phyloP scores from a whole-genome alignment of 2,797 vertebrate species.

The Pachyuromys duprasi region DNA sequence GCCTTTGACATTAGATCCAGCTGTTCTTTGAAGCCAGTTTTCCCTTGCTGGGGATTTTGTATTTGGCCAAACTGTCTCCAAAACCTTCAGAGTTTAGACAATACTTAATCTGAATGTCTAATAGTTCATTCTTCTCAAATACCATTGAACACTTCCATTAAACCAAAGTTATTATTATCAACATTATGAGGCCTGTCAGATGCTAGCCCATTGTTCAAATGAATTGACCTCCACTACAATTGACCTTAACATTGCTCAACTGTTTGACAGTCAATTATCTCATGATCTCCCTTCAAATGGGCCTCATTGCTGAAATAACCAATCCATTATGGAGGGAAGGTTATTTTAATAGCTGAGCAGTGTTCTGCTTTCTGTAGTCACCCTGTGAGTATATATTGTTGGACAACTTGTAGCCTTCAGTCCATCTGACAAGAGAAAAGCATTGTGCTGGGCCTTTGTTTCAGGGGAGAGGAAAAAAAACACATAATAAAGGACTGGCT shows the following conservation, averaged over 20 bases:
- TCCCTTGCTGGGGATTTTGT: constrained; percentile 70
- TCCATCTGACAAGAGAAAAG: constrained; percentile 61
- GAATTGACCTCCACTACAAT: constrained; percentile 85
- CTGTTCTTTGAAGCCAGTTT: constrained; percentile 76
- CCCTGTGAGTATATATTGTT: constrained; percentile 60
- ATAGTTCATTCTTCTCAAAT: constrained; percentile 82
- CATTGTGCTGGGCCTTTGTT: not conserved
- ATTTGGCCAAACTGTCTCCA: constrained; percentile 64
- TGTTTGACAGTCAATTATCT: constrained; percentile 88
- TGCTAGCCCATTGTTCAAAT: constrained; percentile 84
- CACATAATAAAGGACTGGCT: not conserved
- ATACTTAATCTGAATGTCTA: constrained; percentile 81
- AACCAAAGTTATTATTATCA: constrained; percentile 84
- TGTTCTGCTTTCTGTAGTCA: constrained; percentile 74
- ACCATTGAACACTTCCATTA: constrained; percentile 83
- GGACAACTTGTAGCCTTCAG: constrained; percentile 61
- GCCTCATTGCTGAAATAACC: constrained; percentile 85
- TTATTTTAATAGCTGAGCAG: constrained; percentile 83
- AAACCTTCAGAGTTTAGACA: constrained; percentile 78
- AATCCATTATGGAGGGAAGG: constrained; percentile 85
- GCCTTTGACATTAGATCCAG: constrained; percentile 78
- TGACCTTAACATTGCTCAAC: constrained; percentile 87
- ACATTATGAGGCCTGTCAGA: constrained; percentile 85
- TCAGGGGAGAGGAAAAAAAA: not conserved
- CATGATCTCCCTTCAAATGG: constrained; percentile 86